Evolutionary conservation across 2,797 vertebrate genomes (phyloP).

Genomic region (Clarias fuscus): DNA sequence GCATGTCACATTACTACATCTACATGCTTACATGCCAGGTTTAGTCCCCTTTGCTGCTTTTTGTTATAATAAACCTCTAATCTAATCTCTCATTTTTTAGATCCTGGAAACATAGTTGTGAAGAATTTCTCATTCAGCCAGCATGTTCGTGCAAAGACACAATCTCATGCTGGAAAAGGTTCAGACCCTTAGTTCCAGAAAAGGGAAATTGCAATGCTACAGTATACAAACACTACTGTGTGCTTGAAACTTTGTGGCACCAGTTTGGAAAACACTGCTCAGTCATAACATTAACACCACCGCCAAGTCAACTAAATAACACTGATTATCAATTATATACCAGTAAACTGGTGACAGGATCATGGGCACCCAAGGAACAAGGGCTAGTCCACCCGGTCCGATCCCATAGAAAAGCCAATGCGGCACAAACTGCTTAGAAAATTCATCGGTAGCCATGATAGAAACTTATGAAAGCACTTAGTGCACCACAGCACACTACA

Average conservation of each 20-base stretch:
- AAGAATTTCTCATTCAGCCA: not conserved
- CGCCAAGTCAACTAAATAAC: too few relatives aligned
- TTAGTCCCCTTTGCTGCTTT: not conserved
- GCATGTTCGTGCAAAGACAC: not conserved
- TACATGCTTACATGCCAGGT: not conserved
- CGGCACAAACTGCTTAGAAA: too few relatives aligned
- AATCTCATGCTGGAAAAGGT: not conserved
- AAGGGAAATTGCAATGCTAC: not conserved
- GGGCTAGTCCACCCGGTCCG: too few relatives aligned
- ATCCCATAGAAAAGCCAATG: too few relatives aligned
- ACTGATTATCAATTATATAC: too few relatives aligned
- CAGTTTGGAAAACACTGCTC: not conserved
- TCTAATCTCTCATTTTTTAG: not conserved
- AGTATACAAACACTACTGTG: not conserved
- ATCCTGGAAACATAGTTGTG: not conserved
- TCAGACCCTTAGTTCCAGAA: not conserved
- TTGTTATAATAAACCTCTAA: not conserved
- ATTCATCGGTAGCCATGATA: too few relatives aligned
- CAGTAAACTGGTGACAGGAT: too few relatives aligned
- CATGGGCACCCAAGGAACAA: too few relatives aligned
- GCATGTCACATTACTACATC: not conserved
- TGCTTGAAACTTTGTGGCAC: not conserved
- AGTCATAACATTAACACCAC: too few relatives aligned
- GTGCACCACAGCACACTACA: too few relatives aligned
- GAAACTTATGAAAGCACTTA: too few relatives aligned